Percentiles rank a stretch among this genome's conserved stretches.
These are phyloP conservation scores for Procapra przewalskii DNA, from an alignment of 2,113 vertebrate genomes.

Conservation along the genomic window DNA sequence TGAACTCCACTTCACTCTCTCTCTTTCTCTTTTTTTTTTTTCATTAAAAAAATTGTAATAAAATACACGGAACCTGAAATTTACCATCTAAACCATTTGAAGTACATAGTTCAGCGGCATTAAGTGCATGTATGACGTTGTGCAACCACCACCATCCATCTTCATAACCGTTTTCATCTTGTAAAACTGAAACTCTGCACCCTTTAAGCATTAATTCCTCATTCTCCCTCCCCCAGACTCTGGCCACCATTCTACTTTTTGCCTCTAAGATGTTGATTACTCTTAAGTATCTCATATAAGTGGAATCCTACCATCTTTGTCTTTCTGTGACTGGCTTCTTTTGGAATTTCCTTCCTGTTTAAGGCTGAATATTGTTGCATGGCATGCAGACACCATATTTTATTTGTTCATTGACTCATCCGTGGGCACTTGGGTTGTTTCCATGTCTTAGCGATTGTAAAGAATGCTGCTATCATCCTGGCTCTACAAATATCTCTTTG, in stretches of 20 bases:
- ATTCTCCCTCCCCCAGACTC: background rate
- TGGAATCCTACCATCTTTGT: background rate
- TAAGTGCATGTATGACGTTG: background rate
- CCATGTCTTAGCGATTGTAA: background rate
- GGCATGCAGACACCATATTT: no score
- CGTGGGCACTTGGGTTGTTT: background rate
- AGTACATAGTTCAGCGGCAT: background rate
- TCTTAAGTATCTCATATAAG: background rate
- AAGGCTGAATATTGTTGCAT: background rate
- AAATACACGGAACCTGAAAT: background rate
- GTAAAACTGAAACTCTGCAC: background rate
- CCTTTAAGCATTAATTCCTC: background rate
- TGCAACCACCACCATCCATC: background rate
- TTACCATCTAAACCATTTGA: background rate
- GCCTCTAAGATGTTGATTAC: background rate
- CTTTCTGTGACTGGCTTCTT: background rate
- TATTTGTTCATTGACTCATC: background rate
- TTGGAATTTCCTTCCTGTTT: background rate
- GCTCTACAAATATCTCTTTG: background rate
- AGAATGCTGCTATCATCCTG: background rate
- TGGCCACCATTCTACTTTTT: background rate
- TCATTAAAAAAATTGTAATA: background rate
- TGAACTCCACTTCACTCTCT: background rate
- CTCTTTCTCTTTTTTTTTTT: background rate
- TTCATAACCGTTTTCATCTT: background rate